These are phyloP conservation scores for Parnassius mnemosyne DNA, from an alignment of 2,888 invertebrate species.

Conservation along the genomic window DNA sequence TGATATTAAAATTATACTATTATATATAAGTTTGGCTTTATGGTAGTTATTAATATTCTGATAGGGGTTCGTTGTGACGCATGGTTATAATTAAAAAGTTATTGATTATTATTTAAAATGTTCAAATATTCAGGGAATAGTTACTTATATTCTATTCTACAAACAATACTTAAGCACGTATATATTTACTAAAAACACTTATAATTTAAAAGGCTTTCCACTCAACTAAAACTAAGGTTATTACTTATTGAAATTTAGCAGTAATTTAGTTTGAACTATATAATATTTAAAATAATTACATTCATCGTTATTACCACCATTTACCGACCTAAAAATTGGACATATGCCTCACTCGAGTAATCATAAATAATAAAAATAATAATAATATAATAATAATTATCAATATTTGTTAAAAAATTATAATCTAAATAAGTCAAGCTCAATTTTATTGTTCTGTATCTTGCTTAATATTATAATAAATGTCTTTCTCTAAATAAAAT, in stretches of 20 bases:
- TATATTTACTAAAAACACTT: background rate
- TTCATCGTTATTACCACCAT: too few species aligned
- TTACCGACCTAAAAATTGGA: too few species aligned
- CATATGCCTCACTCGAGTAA: too few species aligned
- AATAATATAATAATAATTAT: too few species aligned
- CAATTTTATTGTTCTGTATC: too few species aligned
- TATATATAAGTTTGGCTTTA: conserved; percentile 30
- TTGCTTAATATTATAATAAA: too few species aligned
- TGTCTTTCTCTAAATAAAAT: too few species aligned
- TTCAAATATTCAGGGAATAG: background rate
- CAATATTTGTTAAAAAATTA: too few species aligned
- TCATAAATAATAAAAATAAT: too few species aligned
- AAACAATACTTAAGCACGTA: background rate
- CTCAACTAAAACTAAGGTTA: background rate
- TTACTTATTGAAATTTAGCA: background rate
- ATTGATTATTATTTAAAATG: background rate
- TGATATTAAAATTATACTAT: conserved; percentile 27
- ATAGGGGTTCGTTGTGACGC: conserved; percentile 12
- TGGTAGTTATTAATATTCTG: conserved; percentile 27
- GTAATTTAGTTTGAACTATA: too few species aligned
- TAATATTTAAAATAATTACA: too few species aligned
- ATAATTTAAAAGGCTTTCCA: background rate
- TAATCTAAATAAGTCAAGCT: too few species aligned
- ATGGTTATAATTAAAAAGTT: background rate
- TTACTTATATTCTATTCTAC: background rate